Percentiles rank a stretch among this genome's conserved stretches.
phyloP scores from a whole-genome alignment of 2,113 vertebrate genomes.

The Damaliscus lunatus region DNA sequence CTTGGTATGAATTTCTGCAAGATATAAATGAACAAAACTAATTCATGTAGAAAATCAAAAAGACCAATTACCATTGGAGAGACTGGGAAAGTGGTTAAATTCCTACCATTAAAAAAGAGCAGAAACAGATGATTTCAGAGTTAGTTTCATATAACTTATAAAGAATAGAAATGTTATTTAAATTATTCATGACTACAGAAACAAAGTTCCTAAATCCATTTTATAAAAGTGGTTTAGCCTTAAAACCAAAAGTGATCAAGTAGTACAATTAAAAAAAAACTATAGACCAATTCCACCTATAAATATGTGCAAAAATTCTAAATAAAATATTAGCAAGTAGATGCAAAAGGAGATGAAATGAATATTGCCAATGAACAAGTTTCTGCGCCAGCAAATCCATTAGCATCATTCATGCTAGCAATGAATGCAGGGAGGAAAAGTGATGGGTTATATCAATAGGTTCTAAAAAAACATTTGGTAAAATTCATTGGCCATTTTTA shows the following conservation, averaged over 20 bases:
- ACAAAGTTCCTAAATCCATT: conserved; percentile 11
- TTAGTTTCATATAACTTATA: neutral
- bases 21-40: neutral
- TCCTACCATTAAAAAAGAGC: neutral
- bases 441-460: neutral
- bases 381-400: neutral
- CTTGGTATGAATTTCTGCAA: neutral
- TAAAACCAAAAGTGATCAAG: neutral
- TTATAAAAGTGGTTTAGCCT: neutral
- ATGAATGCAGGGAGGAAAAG: neutral
- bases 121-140: neutral
- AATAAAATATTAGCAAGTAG: conserved; percentile 38
- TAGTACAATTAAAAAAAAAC: conserved; percentile 7
- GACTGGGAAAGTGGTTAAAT: neutral
- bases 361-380: neutral
- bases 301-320: conserved; percentile 7
- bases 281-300: neutral
- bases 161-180: conserved; percentile 41
- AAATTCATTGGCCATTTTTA: neutral
- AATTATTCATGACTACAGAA: conserved; percentile 33
- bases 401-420: neutral
- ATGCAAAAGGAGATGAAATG: neutral
- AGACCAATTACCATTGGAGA: neutral
- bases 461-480: neutral
- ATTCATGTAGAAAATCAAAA: neutral